Conservation (phyloP, 2,113 vertebrate species). For the Alouatta palliata region DNA sequence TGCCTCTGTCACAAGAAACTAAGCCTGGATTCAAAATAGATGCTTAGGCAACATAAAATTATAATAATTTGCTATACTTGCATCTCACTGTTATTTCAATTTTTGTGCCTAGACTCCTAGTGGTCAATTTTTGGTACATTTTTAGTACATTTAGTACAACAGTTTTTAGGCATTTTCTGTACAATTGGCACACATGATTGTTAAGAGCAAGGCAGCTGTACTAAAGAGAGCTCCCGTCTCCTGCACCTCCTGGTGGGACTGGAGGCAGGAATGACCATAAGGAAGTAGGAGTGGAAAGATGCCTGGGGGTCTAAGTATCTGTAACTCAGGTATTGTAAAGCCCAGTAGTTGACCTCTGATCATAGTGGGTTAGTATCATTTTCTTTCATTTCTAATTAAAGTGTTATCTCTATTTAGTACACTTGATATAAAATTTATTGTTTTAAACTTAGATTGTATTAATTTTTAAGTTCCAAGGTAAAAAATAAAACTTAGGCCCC, state of each 20-base stretch:
- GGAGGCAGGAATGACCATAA: background rate
- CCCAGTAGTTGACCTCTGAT: background rate
- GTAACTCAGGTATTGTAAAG: background rate
- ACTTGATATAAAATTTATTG: background rate
- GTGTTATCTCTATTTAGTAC: background rate
- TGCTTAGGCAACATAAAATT: background rate
- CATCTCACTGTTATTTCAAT: background rate
- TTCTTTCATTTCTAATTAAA: slow-evolving; percentile 37
- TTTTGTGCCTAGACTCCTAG: background rate
- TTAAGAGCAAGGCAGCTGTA: background rate
- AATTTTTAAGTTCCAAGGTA: slow-evolving; percentile 34
- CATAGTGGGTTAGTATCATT: background rate
- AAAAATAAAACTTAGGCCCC: background rate
- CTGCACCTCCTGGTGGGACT: background rate
- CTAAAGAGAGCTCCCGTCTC: background rate
- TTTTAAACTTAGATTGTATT: background rate
- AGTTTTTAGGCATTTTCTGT: background rate
- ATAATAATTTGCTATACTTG: background rate
- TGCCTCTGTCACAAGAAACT: background rate
- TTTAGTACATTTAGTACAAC: background rate
- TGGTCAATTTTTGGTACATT: background rate
- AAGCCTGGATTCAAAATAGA: background rate
- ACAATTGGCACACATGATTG: background rate
- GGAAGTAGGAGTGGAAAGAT: background rate
- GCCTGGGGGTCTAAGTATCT: background rate